Evolutionary conservation across 2,888 invertebrate species (phyloP).

Genomic region (Phortica magna): DNA sequence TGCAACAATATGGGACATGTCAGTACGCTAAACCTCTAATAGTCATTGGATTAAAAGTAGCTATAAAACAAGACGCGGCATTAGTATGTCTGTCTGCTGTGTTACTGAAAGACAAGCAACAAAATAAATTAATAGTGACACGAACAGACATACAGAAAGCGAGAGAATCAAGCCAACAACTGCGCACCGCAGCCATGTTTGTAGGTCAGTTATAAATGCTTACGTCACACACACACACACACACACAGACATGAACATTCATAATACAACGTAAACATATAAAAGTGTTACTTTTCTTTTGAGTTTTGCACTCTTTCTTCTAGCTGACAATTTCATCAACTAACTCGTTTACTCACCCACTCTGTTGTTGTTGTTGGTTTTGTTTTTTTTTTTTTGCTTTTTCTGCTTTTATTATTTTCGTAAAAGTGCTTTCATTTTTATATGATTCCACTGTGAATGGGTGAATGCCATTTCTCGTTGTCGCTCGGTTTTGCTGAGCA

Average conservation of each 20-base stretch:
- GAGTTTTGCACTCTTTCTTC: conserved; percentile 7
- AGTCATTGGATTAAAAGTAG: neutral
- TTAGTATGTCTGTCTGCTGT: neutral
- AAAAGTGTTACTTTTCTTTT: conserved; percentile 19
- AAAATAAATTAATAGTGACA: neutral
- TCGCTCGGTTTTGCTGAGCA: neutral
- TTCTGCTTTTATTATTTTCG: conserved; percentile 27
- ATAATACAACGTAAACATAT: neutral
- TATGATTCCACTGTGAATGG: conserved; percentile 26
- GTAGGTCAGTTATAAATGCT: conserved; percentile 27
- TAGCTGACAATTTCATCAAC: neutral
- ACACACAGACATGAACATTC: too few relatives aligned
- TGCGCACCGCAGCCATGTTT: conserved; percentile 1
- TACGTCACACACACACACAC: neutral
- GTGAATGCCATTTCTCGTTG: conserved; percentile 30
- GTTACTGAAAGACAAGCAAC: neutral
- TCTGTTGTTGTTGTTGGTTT: neutral
- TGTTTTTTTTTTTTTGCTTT: neutral
- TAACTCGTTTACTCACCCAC: neutral
- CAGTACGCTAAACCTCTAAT: neutral
- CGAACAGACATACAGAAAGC: neutral
- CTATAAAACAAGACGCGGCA: neutral
- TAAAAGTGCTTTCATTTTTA: conserved; percentile 35
- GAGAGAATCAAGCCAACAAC: neutral
- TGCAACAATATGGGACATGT: conserved; percentile 10